A percentile compares a stretch with the other conserved stretches of the same genome.
phyloP scores from a whole-genome alignment of 2,797 vertebrate species.

The Botia almorhae region DNA sequence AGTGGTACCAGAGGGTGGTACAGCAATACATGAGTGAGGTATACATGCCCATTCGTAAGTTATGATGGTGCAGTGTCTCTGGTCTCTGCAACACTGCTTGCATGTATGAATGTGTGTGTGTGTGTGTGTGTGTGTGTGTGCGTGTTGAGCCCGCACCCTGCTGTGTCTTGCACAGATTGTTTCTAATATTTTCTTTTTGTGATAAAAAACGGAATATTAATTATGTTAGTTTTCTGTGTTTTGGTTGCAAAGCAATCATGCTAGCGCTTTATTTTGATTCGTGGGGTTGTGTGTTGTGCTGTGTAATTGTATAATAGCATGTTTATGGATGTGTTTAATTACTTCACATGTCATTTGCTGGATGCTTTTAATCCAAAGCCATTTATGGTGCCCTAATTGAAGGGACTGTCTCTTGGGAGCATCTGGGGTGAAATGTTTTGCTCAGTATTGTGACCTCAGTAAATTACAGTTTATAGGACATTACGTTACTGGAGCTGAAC shows the following conservation, averaged over 20 bases:
- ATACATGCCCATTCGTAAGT: slow-evolving; percentile 34
- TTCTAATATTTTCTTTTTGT: background rate
- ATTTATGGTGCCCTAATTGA: background rate
- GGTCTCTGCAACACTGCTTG: slow-evolving; percentile 6
- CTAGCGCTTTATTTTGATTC: slow-evolving; percentile 3
- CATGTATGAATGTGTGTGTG: background rate
- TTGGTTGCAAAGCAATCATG: no score
- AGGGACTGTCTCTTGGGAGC: background rate
- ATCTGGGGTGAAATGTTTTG: background rate
- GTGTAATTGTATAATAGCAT: background rate
- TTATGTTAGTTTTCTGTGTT: background rate
- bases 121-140: background rate
- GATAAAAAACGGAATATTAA: background rate
- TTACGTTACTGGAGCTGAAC: background rate
- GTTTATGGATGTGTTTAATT: background rate
- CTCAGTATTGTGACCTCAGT: background rate
- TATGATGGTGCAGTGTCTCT: slow-evolving; percentile 24
- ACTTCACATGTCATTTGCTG: background rate
- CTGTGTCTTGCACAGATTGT: background rate
- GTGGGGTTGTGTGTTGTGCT: background rate
- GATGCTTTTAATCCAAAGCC: background rate
- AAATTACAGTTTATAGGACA: background rate
- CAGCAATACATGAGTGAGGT: slow-evolving; percentile 50
- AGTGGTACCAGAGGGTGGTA: slow-evolving; percentile 72
- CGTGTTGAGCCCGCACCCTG: background rate